Percentiles rank a stretch among this genome's conserved stretches.
phyloP scores from a whole-genome alignment of 2,888 invertebrate species.

The Acanthosepion esculentum region DNA sequence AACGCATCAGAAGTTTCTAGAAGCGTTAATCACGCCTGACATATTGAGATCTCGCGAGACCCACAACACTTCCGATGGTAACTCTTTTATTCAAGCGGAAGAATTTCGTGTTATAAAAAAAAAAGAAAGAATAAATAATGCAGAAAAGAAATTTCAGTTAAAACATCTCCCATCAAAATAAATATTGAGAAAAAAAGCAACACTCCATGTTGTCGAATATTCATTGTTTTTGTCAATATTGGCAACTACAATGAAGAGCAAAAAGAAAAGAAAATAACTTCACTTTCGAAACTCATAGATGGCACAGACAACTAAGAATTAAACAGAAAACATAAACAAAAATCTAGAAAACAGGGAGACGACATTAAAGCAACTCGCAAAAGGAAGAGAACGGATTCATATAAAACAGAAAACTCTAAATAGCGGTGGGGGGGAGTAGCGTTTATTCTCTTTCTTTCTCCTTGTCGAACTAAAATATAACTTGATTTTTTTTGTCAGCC shows the following conservation, averaged over 20 bases:
- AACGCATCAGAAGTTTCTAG: not conserved
- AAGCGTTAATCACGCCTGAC: constrained; percentile 20
- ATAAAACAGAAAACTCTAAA: not conserved
- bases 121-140: not conserved
- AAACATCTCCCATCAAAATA: not conserved
- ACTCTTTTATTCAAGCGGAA: not conserved
- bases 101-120: not conserved
- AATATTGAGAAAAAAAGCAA: not conserved
- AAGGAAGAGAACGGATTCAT: not conserved
- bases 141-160: not conserved
- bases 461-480: no score
- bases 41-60: constrained; percentile 1
- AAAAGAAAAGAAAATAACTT: not conserved
- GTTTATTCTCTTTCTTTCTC: no score
- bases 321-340: not conserved
- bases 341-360: not conserved
- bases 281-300: not conserved
- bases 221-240: not conserved
- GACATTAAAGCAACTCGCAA: not conserved
- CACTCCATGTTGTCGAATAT: not conserved
- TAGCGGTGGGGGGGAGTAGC: no score
- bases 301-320: not conserved
- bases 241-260: no score
- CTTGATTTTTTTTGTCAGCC: no score
- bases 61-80: not conserved